Evolutionary conservation across 2,113 vertebrate species (phyloP).

Genomic region (Calypte anna): DNA sequence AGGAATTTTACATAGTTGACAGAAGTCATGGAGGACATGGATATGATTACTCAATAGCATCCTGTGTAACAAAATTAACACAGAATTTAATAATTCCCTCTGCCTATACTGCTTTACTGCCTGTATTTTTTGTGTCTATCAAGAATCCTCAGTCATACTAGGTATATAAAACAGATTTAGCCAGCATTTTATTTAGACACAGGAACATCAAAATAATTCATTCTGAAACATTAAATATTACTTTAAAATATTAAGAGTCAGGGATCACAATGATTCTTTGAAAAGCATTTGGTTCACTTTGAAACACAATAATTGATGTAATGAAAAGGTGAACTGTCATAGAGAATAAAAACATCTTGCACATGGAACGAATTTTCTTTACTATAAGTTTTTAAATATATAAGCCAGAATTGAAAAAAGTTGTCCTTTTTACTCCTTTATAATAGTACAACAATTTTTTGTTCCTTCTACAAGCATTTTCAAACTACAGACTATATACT

Average conservation of each 20-base stretch:
- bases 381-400: not conserved
- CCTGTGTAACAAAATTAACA: not conserved
- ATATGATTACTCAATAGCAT: not conserved
- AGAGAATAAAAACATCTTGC: not conserved
- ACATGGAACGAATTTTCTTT: not conserved
- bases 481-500: not conserved
- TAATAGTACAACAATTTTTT: not conserved
- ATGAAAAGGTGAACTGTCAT: not conserved
- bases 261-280: not conserved
- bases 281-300: not conserved
- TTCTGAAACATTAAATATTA: not conserved
- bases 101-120: not conserved
- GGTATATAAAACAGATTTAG: not conserved
- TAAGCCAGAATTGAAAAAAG: not conserved
- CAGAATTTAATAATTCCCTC: not conserved
- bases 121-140: not conserved
- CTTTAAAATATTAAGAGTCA: not conserved
- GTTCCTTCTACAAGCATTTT: not conserved
- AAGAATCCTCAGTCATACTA: not conserved
- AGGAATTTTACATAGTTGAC: not conserved
- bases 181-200: not conserved
- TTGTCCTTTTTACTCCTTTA: fast-evolving
- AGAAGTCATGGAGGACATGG: not conserved
- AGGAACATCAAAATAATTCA: not conserved
- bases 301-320: not conserved